Base-by-base conservation (phyloP, 1,140 invertebrate species). In the Lysiphlebus fabarum region DNA sequence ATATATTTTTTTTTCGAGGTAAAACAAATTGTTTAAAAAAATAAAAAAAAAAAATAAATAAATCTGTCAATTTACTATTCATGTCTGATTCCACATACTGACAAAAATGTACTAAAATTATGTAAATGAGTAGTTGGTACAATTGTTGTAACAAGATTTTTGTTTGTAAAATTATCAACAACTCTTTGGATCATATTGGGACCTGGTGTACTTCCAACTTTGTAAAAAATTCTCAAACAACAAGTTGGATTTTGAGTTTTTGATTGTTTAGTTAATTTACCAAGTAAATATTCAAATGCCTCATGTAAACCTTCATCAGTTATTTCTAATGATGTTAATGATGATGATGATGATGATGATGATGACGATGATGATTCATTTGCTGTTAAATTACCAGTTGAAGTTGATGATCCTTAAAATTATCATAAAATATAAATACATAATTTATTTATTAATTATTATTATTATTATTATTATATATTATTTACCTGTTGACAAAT, bases 91-190 rank as follows among this genome's bases (percentile, higher is more conserved):
- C 86, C 87, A 70, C 84, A 88, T 65, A 91, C 85, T 59, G 89
- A 90, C 61, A 92, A 79, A 74, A 90, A 89, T 65, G 87, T 89
- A 81, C 86, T 86, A 63, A 87, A 85, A 77, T 87, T 88, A 73
- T 89, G 87, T 69, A 92, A 80, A 74, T 87, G 85, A 62, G 84
- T 83, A 57, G 90, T 90, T 43, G 91, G 91, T 77, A 92, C 81
- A 47, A 90, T 82, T 8, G 87, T 90, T 48, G 86, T 86, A 40
- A 86, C 85, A 64, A 90, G 80, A 62, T 82, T 82, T 53, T 79
- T 76, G 59, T 66, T 78, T 53, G 82, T 76, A 65, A 85, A 82
- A 49, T 82, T 75, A 9, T 78, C 70, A 12, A 88, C 70, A 8
- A 82, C 79, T 56, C 80, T 68, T 6, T 83, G 71, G 55, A 88